phyloP scores from a whole-genome alignment of 1,140 invertebrate genomes.

The Periplaneta americana region DNA sequence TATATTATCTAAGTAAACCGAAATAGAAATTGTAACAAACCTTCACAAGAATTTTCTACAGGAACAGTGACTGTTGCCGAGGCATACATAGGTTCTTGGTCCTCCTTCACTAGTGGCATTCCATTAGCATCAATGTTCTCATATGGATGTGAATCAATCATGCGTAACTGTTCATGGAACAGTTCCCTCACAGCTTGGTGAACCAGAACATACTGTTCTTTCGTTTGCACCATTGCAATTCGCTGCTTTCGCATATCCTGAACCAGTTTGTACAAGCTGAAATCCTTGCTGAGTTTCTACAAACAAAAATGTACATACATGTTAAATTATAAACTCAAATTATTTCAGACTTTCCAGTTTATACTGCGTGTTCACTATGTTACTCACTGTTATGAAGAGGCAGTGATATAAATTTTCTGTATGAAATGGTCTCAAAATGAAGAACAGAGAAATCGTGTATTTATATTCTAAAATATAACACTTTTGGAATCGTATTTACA shows the following conservation, averaged over 20 bases:
- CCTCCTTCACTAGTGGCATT: constrained; percentile 31
- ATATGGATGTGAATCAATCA: constrained; percentile 53
- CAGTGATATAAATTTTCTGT: too few species aligned
- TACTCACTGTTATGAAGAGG: too few species aligned
- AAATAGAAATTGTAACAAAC: neutral
- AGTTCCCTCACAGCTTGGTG: constrained; percentile 47
- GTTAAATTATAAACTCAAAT: too few species aligned
- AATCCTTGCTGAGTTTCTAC: constrained; percentile 47
- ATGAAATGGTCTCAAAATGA: too few species aligned
- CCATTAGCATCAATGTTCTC: constrained; percentile 47
- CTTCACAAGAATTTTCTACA: neutral
- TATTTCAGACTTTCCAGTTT: too few species aligned
- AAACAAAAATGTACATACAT: too few species aligned
- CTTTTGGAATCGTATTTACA: too few species aligned
- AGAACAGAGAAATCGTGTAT: too few species aligned
- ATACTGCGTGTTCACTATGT: too few species aligned
- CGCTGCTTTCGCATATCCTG: constrained; percentile 51
- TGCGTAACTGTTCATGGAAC: constrained; percentile 47
- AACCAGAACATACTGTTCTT: constrained; percentile 48
- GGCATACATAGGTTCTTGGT: constrained; percentile 29
- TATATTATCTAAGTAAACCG: neutral
- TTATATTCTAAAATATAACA: too few species aligned
- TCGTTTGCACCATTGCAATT: constrained; percentile 57
- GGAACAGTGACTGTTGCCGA: constrained; percentile 16
- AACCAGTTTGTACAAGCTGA: constrained; percentile 50